A percentile compares a stretch with the other conserved stretches of the same genome.
Conservation (phyloP, 2,797 vertebrate species). For the Smutsia temminckii region DNA sequence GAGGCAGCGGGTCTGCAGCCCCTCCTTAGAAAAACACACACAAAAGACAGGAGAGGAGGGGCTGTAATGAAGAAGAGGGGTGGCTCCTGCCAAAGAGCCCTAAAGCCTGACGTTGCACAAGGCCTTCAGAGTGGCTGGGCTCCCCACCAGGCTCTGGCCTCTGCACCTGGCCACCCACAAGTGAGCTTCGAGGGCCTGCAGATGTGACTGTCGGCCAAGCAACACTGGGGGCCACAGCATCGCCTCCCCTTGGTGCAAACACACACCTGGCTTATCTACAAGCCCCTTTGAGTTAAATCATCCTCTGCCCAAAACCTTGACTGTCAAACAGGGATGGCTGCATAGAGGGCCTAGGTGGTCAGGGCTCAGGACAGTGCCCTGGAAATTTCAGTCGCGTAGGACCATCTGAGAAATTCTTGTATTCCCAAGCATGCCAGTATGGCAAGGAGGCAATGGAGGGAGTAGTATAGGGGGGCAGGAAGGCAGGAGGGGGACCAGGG, state of each 20-base stretch:
- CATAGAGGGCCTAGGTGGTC: background rate
- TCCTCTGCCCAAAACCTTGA: background rate
- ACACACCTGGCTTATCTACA: accelerated
- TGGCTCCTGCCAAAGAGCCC: background rate
- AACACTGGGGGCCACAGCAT: background rate
- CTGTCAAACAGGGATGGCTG: background rate
- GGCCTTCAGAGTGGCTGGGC: background rate
- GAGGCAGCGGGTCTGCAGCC: background rate
- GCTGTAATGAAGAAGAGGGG: background rate
- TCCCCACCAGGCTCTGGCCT: background rate
- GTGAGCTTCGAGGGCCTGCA: background rate
- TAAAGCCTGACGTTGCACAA: background rate
- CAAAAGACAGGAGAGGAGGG: background rate
- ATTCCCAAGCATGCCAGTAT: background rate
- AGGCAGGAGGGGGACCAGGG: background rate
- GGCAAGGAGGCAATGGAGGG: too few species aligned
- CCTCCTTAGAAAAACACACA: background rate
- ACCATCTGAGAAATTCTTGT: accelerated
- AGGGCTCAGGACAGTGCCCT: background rate
- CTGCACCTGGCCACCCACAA: background rate
- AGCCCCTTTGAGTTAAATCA: background rate
- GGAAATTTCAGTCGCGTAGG: background rate
- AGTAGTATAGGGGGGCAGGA: too few species aligned
- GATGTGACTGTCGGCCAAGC: background rate
- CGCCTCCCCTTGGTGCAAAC: background rate